A percentile compares a stretch with the other conserved stretches of the same genome.
Evolutionary conservation across 2,888 invertebrate genomes (phyloP).

Genomic region (Limnephilus auricula): DNA sequence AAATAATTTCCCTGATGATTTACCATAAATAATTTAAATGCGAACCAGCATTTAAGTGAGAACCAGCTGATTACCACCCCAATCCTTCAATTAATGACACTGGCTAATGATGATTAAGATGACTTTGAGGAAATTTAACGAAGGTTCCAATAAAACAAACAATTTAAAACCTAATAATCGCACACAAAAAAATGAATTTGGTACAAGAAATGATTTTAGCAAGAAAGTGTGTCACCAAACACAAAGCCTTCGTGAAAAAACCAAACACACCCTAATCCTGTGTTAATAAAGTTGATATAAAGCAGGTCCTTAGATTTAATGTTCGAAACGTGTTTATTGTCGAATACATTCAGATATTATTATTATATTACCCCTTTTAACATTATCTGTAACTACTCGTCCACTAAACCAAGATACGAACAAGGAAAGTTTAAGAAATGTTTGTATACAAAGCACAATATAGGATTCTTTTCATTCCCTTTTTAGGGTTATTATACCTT

Average conservation of each 20-base stretch:
- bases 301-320: conserved; percentile 4
- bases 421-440: neutral
- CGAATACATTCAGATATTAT: neutral
- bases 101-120: neutral
- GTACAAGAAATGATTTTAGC: neutral
- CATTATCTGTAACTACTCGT: neutral
- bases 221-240: neutral
- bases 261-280: neutral
- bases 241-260: neutral
- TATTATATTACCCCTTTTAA: neutral
- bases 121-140: neutral
- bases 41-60: neutral
- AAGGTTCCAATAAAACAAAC: neutral
- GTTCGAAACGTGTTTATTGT: conserved; percentile 4
- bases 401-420: conserved; percentile 1
- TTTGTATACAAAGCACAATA: neutral
- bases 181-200: neutral
- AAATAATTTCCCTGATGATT: neutral
- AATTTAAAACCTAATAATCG: neutral
- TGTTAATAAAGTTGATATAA: neutral
- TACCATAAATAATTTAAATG: neutral
- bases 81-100: neutral
- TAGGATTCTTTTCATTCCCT: conserved; percentile 11
- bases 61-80: neutral
- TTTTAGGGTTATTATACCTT: conserved; percentile 10